A percentile compares a stretch with the other conserved stretches of the same genome.
phyloP scores from a whole-genome alignment of 2,888 invertebrate genomes.

The Lomographa bimaculata region DNA sequence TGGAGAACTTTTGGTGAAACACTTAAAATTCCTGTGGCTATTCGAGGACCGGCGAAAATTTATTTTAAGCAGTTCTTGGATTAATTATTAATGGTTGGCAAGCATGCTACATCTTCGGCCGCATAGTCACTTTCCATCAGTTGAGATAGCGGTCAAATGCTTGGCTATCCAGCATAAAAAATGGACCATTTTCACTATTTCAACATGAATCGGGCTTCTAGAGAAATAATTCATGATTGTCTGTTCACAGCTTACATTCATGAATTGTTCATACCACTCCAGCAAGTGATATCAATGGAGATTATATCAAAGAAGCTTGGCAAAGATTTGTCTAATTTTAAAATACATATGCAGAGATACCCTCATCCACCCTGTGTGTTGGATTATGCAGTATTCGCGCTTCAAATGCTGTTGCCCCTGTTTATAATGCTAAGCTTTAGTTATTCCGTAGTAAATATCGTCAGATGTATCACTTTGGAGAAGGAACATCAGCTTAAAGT shows the following conservation, averaged over 20 bases:
- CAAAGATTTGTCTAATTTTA: constrained; percentile 49
- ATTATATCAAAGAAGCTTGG: constrained; percentile 56
- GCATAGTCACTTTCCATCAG: no score
- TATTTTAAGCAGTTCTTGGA: no score
- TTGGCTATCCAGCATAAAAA: no score
- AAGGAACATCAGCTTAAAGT: constrained; percentile 91
- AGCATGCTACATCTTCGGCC: no score
- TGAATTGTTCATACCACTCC: constrained; percentile 71
- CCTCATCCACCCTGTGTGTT: constrained; percentile 88
- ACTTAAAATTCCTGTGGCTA: no score
- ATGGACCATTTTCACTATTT: no score
- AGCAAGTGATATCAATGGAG: constrained; percentile 65
- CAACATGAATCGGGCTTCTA: no score
- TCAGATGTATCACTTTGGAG: constrained; percentile 88
- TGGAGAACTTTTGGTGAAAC: no score
- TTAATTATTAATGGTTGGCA: no score
- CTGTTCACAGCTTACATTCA: constrained; percentile 71
- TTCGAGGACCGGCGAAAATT: no score
- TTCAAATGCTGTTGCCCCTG: constrained; percentile 88
- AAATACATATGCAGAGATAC: constrained; percentile 84
- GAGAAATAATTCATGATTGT: no score
- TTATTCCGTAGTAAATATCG: constrained; percentile 90
- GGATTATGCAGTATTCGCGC: constrained; percentile 86
- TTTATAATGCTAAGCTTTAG: constrained; percentile 92
- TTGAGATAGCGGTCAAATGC: no score